A percentile compares a stretch with the other conserved stretches of the same genome.
phyloP scores from a whole-genome alignment of 2,797 vertebrate genomes.

The Danionella dracula region DNA sequence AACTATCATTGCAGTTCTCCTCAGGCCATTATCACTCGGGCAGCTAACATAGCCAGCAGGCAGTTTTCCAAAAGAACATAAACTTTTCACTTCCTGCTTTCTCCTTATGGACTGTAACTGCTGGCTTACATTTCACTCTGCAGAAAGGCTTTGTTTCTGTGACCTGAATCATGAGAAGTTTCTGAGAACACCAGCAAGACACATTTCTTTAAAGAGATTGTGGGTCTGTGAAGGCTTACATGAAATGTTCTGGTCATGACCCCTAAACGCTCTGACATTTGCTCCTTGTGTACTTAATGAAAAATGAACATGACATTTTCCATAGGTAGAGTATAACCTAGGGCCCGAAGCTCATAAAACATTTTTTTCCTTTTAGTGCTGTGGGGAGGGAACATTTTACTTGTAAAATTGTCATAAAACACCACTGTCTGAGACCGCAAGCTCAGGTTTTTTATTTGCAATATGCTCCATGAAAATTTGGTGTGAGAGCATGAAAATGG shows the following conservation, averaged over 20 bases:
- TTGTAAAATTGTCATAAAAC: neutral
- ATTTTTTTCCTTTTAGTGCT: neutral
- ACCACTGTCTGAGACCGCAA: too few relatives aligned
- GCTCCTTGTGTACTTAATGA: neutral
- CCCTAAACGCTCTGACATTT: neutral
- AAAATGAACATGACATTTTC: neutral
- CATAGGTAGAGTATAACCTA: neutral
- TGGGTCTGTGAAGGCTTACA: neutral
- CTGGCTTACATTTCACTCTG: too few relatives aligned
- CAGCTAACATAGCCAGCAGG: neutral
- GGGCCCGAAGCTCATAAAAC: neutral
- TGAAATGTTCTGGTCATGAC: neutral
- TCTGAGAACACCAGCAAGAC: neutral
- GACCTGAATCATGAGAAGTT: neutral
- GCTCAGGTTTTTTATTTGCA: neutral
- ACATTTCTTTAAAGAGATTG: neutral
- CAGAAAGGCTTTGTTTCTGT: neutral
- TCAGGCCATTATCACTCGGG: constrained; percentile 8
- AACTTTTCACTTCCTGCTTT: neutral
- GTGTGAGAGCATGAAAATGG: neutral
- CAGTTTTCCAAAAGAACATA: neutral
- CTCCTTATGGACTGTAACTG: neutral
- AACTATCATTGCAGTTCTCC: neutral
- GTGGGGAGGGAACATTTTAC: neutral
- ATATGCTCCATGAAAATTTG: too few relatives aligned